A percentile compares a stretch with the other conserved stretches of the same genome.
These are phyloP conservation scores for Danio kyathit DNA, from an alignment of 2,797 vertebrate genomes.

Conservation along the genomic window DNA sequence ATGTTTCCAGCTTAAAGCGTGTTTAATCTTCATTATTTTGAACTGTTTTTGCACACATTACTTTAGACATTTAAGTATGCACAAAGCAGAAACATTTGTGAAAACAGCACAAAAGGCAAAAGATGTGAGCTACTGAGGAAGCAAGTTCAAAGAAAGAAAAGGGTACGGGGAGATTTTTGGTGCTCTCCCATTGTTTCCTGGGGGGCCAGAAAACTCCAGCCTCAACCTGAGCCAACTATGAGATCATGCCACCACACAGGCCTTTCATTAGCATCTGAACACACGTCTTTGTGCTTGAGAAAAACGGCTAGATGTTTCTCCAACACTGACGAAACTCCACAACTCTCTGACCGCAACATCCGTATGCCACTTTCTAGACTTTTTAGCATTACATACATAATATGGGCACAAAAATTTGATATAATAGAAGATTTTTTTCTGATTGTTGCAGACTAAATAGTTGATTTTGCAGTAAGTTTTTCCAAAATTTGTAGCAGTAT, in stretches of 20 bases:
- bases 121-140: neutral
- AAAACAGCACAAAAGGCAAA: neutral
- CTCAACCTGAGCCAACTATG: conserved; percentile 52
- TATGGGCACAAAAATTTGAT: neutral
- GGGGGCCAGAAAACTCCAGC: conserved; percentile 43
- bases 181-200: conserved; percentile 40
- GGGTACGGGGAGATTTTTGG: conserved; percentile 37
- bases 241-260: conserved; percentile 47
- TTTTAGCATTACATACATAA: neutral
- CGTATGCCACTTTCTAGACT: neutral
- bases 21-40: neutral
- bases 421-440: too few species aligned
- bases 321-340: conserved; percentile 11
- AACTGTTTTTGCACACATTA: neutral
- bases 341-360: neutral
- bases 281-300: conserved; percentile 33
- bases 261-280: conserved; percentile 40
- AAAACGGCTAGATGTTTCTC: conserved; percentile 42
- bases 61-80: neutral
- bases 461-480: too few species aligned
- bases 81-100: neutral
- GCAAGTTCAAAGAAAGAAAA: conserved; percentile 28
- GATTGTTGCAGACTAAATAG: too few species aligned
- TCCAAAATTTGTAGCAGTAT: too few species aligned
- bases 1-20: neutral